Evolutionary conservation across 2,797 vertebrate species (phyloP), one percentile per base, ranked within the genome.

Genomic region (Heliangelus exortis): DNA sequence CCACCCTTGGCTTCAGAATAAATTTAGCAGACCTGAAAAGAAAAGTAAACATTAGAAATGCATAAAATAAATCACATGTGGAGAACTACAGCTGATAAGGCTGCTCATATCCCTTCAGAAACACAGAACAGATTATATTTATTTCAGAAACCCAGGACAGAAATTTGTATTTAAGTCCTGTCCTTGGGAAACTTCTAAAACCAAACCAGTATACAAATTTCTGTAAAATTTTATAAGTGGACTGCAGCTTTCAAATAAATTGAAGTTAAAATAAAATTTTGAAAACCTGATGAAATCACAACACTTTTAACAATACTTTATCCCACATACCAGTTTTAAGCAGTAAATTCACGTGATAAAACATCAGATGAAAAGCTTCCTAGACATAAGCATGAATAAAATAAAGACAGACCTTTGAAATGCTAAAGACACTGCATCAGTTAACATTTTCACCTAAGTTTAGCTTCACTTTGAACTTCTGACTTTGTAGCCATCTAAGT

Each of bases 1-100:
- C 94, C 31, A 67, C 72, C 66, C 63, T 48, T 80, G 74, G 89
- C 63, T 96, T 83, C 45, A 36, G n/a, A 75, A 86, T 6, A 80
- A 95, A 92, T 90, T 94, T 95, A 97, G 97, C 93, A 97, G 85
- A 96, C 97, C 99, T 99, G 96, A 45, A 96, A 93, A 86, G 61
- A 51, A 91, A 95, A 96, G 8, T 7, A 93, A 95, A 71, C 19
- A 21, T 91, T 48, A 96, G 63, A 79, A 85, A 86, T 1, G 4
- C 5, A 13, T 2, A 14, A 21, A 78, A 74, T 13, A 85, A 83
- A 59, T 76, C 16, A 39, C 2, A 78, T 0, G 1, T 7, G 12
- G 48, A 75, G 33, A 90, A 68, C 31, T 65, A 54, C 12, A 83
- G 34, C n/a, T 58, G 33, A 59, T 26, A 18, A 47, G 69, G 63